phyloP scores from a whole-genome alignment of 2,797 vertebrate species.

The Leptoclinus maculatus region DNA sequence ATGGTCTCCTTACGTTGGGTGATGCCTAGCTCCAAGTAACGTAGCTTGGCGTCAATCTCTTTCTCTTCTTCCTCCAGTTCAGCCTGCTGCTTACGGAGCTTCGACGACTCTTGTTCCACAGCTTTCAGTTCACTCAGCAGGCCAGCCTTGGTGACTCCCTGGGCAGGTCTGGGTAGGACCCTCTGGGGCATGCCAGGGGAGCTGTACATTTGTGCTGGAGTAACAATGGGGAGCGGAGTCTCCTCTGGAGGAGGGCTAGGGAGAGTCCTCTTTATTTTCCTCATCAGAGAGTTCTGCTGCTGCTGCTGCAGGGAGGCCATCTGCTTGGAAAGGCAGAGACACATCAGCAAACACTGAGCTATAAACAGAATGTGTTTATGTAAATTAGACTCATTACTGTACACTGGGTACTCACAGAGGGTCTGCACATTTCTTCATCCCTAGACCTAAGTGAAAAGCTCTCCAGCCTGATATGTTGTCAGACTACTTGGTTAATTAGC shows the following conservation, averaged over 20 bases:
- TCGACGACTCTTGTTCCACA: conserved; percentile 97
- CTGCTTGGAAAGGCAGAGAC: conserved; percentile 82
- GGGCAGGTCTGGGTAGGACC: conserved; percentile 84
- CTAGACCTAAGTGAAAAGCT: conserved; percentile 24
- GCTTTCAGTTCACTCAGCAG: conserved; percentile 95
- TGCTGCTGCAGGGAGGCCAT: conserved; percentile 93
- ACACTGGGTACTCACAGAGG: conserved; percentile 47
- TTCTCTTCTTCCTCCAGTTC: conserved; percentile 99
- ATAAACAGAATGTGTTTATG: conserved; percentile 74
- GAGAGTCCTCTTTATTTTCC: conserved; percentile 98
- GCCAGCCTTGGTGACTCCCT: conserved; percentile 92
- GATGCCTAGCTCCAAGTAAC: conserved; percentile 97
- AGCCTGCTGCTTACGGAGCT: conserved; percentile 97
- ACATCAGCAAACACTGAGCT: conserved; percentile 71
- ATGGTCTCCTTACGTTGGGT: conserved; percentile 96
- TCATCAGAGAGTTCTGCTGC: conserved; percentile 92
- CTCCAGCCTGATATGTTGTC: conserved; percentile 29
- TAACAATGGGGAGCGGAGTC: conserved; percentile 90
- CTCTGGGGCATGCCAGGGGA: conserved; percentile 90
- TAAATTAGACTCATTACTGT: conserved; percentile 70
- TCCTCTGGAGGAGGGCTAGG: conserved; percentile 99
- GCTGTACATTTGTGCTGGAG: conserved; percentile 93
- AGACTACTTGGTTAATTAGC: conserved; percentile 29
- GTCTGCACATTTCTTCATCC: conserved; percentile 45
- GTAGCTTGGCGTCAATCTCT: conserved; percentile 98